Base-by-base conservation (phyloP, 2,113 vertebrate genomes). In the Coryphaenoides rupestris region DNA sequence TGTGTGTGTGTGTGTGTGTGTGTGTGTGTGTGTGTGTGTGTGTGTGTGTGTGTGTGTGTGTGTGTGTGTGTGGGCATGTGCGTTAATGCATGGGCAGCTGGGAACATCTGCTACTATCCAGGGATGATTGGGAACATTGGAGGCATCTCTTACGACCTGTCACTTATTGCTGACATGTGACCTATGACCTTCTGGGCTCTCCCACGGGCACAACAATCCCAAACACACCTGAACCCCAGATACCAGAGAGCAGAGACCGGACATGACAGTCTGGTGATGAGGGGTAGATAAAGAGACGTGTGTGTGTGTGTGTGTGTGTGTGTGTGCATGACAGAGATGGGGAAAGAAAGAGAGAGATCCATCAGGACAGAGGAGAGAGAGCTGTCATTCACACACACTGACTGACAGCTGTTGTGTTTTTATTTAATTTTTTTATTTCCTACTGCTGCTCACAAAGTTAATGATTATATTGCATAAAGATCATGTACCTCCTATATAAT, bases 111-210 rank as follows among this genome's bases (percentile, higher is more conserved):
- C 63, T 73, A 83, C 76, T 60, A 65, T 85, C 79, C 74, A 64
- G 69, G n/a, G 69, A 64, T 74, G 73, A 57, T 14, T 16, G 46
- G 12, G 12, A 12, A 12, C 46, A 9, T 16, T 17, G 47, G 47
- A 50, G 47, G 47, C 15, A 50, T 21, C 66, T 50, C 23, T 62
- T 19, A 57, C 67, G 70, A 78, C 69, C 72, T 7, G 21, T 79
- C 72, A 65, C 68, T 84, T 69, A 69, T 84, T 87, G 86, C 84
- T 70, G 73, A 68, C 77, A 2, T 84, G 85, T 76, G 85, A 88
- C 86, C 88, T 85, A 84, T 86, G 86, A 87, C 82, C 86, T 81
- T 74, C 78, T 80, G 86, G 88, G 87, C 89, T 89, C 82, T 89
- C 88, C 84, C 89, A 88, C 67, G 58, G 72, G 72, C 78, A 76